Base-by-base conservation (phyloP, 2,797 vertebrate genomes). In the Odontamblyopus lacepedii region DNA sequence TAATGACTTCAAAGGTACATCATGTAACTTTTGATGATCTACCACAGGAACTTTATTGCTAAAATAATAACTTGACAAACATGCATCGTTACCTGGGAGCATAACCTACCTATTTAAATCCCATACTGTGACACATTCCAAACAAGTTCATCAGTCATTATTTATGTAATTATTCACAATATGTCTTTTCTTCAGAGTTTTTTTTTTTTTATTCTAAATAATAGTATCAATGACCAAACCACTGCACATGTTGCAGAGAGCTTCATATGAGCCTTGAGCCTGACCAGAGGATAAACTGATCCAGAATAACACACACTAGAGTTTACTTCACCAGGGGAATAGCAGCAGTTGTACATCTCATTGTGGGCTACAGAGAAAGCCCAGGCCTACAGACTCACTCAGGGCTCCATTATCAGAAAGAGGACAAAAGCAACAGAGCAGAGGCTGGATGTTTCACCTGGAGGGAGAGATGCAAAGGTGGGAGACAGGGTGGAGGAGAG, bases 361-460 rank as follows among this genome's bases (percentile, higher is more conserved):
- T 86, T 89, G 91, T 88, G 77, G 94, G 93, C 84, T 73, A 92
- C 86, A 93, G 94, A 92, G 90, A 90, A 92, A 92, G 91, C 77
- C 90, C 85, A 88, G 90, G 90, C 44, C 32, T 35, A 71, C 72
- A 72, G 32, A 63, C 59, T 69, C 70, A 74, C 60, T 35, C 67
- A 69, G n/a, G 51, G 90, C 85, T 92, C 90, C 89, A 87, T 93
- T 91, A 92, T 68, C 71, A 88, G 78, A 78, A 78, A 86, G 75
- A 88, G 88, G 87, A 93, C 89, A 92, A 91, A 92, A 94, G 91
- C 88, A 91, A 92, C 94, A 95, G 92, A 95, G 95, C 95, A 81
- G 94, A 90, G 87, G 91, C 92, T 94, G 88, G 85, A 90, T 93
- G 93, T 95, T 94, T 94, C 92, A 97, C 96, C 96, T 96, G 95